Evolutionary conservation across 2,113 vertebrate species (phyloP).

Genomic region (Tyrannus savana): DNA sequence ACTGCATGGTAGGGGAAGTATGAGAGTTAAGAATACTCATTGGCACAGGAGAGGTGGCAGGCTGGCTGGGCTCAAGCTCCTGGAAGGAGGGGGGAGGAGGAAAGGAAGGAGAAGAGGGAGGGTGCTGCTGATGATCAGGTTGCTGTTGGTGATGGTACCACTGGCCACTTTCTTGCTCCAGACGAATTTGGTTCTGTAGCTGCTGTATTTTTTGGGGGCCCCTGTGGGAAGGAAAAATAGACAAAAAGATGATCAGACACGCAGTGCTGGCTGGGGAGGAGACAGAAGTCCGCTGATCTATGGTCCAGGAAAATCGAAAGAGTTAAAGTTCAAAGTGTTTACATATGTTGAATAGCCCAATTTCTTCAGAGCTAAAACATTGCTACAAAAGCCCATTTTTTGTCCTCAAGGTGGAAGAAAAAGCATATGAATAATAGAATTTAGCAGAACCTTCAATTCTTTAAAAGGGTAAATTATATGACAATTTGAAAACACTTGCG

Average conservation of each 20-base stretch:
- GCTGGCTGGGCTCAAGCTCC: constrained; percentile 82
- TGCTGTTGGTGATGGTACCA: constrained; percentile 73
- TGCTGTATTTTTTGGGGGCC: constrained; percentile 91
- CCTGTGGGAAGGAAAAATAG: constrained; percentile 72
- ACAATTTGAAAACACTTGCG: not conserved
- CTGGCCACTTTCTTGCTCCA: constrained; percentile 85
- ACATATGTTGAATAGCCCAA: not conserved
- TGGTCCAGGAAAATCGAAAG: not conserved
- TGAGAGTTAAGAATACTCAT: constrained; percentile 81
- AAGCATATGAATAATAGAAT: not conserved
- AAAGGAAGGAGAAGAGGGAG: constrained; percentile 84
- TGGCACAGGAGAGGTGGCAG: constrained; percentile 68
- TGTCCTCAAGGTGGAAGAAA: not conserved
- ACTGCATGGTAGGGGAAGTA: constrained; percentile 86
- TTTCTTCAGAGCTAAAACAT: not conserved
- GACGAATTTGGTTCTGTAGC: constrained; percentile 91
- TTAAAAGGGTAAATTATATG: not conserved
- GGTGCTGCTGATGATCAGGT: constrained; percentile 59
- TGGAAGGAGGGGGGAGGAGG: constrained; percentile 91
- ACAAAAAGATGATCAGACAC: constrained; percentile 34
- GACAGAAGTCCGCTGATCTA: not conserved
- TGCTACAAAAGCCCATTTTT: not conserved
- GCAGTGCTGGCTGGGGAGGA: not conserved
- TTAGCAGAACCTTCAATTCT: not conserved
- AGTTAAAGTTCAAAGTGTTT: not conserved